Conservation (phyloP, 2,888 invertebrate species). For the Malthinus flaveolus region DNA sequence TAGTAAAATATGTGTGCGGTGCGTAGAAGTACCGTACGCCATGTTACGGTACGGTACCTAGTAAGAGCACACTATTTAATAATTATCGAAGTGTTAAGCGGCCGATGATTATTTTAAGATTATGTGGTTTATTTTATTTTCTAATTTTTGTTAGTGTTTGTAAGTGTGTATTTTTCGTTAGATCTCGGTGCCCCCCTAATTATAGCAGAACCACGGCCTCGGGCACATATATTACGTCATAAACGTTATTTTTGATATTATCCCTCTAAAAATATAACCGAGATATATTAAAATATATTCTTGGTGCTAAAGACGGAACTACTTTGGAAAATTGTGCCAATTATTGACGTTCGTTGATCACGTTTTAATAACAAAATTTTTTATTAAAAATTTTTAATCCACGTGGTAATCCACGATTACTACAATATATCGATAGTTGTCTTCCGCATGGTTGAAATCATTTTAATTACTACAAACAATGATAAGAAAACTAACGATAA, state of each 20-base stretch:
- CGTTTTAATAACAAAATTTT: constrained; percentile 24
- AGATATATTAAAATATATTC: constrained; percentile 38
- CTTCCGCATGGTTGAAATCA: constrained; percentile 14
- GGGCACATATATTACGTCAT: constrained; percentile 36
- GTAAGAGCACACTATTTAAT: no score
- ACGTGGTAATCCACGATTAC: not conserved
- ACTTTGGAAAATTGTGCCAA: constrained; percentile 38
- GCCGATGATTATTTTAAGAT: constrained; percentile 34
- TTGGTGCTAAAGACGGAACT: constrained; percentile 38
- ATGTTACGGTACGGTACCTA: no score
- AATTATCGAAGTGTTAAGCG: constrained; percentile 9
- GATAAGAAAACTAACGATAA: not conserved
- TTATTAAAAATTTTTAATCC: constrained; percentile 15
- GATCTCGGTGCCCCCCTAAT: constrained; percentile 29
- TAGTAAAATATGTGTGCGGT: no score
- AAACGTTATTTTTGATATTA: constrained; percentile 39
- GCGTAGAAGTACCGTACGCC: no score
- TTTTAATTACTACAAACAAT: constrained; percentile 2
- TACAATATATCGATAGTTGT: constrained; percentile 8
- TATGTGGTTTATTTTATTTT: constrained; percentile 21
- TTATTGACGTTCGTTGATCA: constrained; percentile 37
- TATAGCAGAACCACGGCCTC: constrained; percentile 31
- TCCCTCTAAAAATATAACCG: constrained; percentile 38
- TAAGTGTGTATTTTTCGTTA: constrained; percentile 19
- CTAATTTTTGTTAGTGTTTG: constrained; percentile 14